Conservation (phyloP, 2,797 vertebrate genomes). For the Thalassophryne amazonica region DNA sequence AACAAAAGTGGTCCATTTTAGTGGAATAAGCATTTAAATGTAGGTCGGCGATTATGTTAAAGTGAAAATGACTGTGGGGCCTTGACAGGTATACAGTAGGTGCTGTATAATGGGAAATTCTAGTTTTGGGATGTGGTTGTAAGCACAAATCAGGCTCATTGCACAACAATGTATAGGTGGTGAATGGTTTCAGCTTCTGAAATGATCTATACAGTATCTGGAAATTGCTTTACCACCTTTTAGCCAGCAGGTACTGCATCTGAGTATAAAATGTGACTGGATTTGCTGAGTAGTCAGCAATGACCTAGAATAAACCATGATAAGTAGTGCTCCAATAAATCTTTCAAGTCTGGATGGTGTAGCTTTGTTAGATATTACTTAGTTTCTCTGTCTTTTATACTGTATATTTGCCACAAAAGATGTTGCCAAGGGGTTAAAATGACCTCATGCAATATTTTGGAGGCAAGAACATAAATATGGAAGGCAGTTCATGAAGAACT, state of each 20-base stretch:
- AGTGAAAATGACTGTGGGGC: constrained; percentile 9
- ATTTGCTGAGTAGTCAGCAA: constrained; percentile 62
- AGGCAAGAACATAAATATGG: constrained; percentile 23
- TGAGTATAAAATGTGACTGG: constrained; percentile 40
- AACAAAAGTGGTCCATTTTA: too few relatives aligned
- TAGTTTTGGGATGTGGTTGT: constrained; percentile 12
- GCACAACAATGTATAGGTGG: constrained; percentile 28
- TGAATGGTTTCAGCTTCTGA: too few relatives aligned
- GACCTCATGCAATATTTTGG: constrained; percentile 23
- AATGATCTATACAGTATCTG: constrained; percentile 37
- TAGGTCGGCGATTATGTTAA: too few relatives aligned
- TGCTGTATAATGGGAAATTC: neutral
- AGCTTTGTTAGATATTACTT: constrained; percentile 53
- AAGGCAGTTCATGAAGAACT: constrained; percentile 28
- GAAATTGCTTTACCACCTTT: constrained; percentile 53
- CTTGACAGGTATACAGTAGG: constrained; percentile 1
- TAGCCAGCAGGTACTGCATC: constrained; percentile 26
- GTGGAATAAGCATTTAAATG: too few relatives aligned
- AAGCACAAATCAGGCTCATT: constrained; percentile 33
- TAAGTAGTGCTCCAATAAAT: constrained; percentile 45
- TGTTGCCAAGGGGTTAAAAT: constrained; percentile 12
- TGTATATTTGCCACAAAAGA: constrained; percentile 11
- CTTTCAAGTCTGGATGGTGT: constrained; percentile 47
- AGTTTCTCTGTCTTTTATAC: too few relatives aligned
- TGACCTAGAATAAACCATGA: constrained; percentile 59